Evolutionary conservation across 2,113 vertebrate genomes (phyloP), one percentile per base, ranked within the genome.

Genomic region (Eira barbara): DNA sequence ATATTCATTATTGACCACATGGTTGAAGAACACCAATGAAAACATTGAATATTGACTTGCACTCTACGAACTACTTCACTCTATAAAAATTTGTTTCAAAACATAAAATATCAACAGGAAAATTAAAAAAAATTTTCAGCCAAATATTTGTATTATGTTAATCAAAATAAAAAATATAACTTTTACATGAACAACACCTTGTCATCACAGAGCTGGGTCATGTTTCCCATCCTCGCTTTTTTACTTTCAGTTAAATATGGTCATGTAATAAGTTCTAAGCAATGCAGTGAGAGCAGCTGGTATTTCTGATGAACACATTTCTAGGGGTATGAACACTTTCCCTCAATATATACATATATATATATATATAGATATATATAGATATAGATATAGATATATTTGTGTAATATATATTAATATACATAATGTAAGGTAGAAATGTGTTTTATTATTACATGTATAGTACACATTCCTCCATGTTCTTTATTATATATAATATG

Each of bases 1-100:
- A 11, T 0, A 6, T n/a, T 17, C 13, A 14, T 0, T 36, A 0
- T 34, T 73, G 20, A 18, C 36, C 23, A 57, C 12, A 49, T 73
- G 0, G 36, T 36, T 9, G 15, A 61, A 4, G 1, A 27, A 2
- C 21, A 74, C 69, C 69, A 0, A 21, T 59, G 59, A 78, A 85
- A 80, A 8, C 4, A 11, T 3, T 69, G 45, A 81, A 55, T 1
- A 17, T 17, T 5, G 39, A 31, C 29, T 57, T 63, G n/a, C 34
- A 34, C 3, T 36, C 78, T 76, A 42, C 61, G 42, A 92, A 90
- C 4, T 2, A 67, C 31, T 67, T 34, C 6, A 34, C 63, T 67
- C 31, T 34, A 71, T 25, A 52, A 55, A 94, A 93, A 91, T 17
- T 14, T 31, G 36, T 67, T 67, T 67, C 31, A 67, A 95, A 27